Evolutionary conservation across 2,888 invertebrate genomes (phyloP), one percentile per base, ranked within the genome.

Genomic region (Ptycholaimellus sp.): DNA sequence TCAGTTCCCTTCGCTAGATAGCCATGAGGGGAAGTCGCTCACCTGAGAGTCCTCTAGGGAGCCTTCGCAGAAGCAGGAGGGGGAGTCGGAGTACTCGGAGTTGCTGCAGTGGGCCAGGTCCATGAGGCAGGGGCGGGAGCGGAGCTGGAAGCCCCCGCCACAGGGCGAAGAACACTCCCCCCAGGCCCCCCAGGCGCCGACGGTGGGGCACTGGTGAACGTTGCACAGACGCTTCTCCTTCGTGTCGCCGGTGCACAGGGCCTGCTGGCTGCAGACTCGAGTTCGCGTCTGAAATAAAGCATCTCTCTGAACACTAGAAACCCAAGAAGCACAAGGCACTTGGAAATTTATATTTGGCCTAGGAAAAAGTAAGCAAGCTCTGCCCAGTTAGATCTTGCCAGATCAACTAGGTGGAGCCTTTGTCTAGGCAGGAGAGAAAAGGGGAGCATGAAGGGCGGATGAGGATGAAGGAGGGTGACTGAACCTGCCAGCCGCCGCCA

Each of bases 401-500:
- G n/a, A n/a, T n/a, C n/a, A n/a, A n/a, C n/a, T n/a, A n/a, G n/a
- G n/a, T n/a, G n/a, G n/a, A n/a, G n/a, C n/a, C n/a, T n/a, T n/a
- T n/a, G n/a, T n/a, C n/a, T n/a, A n/a, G n/a, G n/a, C n/a, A n/a
- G n/a, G n/a, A n/a, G n/a, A n/a, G n/a, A n/a, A n/a, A n/a, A n/a
- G n/a, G n/a, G n/a, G n/a, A n/a, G n/a, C n/a, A n/a, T n/a, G n/a
- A n/a, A n/a, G n/a, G n/a, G n/a, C n/a, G n/a, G n/a, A n/a, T n/a
- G n/a, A n/a, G n/a, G n/a, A n/a, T n/a, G n/a, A n/a, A n/a, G n/a
- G n/a, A n/a, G n/a, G n/a, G n/a, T n/a, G n/a, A n/a, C n/a, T n/a
- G n/a, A n/a, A n/a, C n/a, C 22, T 33, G 20, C 33, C 33, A 33
- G 3, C 33, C 33, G 11, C 33, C 33, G 6, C 33, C 22, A n/a